phyloP scores from a whole-genome alignment of 2,888 invertebrate species.

The Parasteatoda lunata region DNA sequence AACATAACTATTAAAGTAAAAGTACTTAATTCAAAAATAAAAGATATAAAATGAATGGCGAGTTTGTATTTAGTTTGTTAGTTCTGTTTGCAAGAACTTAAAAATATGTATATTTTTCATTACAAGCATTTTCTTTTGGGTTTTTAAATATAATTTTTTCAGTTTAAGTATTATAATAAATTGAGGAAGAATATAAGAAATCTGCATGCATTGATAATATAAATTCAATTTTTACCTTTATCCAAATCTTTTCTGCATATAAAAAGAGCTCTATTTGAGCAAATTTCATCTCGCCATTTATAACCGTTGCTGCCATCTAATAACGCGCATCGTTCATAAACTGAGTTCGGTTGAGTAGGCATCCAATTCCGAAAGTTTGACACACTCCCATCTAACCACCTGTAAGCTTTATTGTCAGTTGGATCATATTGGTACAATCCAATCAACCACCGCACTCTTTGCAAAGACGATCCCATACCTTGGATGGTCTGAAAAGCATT shows the following conservation, averaged over 20 bases:
- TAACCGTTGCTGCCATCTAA: conserved; percentile 67
- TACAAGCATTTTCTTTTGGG: too few species aligned
- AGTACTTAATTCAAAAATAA: too few species aligned
- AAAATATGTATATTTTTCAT: too few species aligned
- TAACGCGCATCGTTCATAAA: conserved; percentile 61
- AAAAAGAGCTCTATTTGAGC: conserved; percentile 57
- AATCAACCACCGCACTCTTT: conserved; percentile 59
- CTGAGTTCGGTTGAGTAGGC: conserved; percentile 66
- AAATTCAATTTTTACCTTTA: conserved; percentile 16
- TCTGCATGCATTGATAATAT: too few species aligned
- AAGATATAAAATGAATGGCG: too few species aligned
- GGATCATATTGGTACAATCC: conserved; percentile 64
- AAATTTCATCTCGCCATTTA: conserved; percentile 67
- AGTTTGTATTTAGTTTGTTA: too few species aligned
- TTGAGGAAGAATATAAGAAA: too few species aligned
- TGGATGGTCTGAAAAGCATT: conserved; percentile 53
- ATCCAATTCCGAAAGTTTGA: conserved; percentile 66
- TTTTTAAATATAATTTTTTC: too few species aligned
- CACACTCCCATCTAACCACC: conserved; percentile 68
- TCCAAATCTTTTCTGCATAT: conserved; percentile 66
- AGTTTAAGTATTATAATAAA: too few species aligned
- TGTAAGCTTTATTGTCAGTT: conserved; percentile 49
- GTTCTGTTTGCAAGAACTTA: too few species aligned
- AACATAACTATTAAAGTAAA: too few species aligned
- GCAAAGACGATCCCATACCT: conserved; percentile 59